phyloP scores from a whole-genome alignment of 2,888 invertebrate genomes.

The Trichopria drosophilae region DNA sequence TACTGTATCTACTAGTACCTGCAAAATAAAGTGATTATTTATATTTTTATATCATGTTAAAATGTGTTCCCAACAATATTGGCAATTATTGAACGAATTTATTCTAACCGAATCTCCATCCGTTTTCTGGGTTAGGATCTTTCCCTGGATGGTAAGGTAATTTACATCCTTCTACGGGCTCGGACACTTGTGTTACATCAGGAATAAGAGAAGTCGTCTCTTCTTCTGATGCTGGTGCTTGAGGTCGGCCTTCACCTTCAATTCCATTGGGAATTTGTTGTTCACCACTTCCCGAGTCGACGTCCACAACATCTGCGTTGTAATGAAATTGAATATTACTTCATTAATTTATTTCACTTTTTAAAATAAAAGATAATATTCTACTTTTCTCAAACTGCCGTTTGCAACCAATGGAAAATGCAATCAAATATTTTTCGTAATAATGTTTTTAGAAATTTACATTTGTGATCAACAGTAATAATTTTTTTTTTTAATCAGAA shows the following conservation, averaged over 20 bases:
- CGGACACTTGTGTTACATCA: too few species aligned
- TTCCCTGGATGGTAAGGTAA: constrained; percentile 62
- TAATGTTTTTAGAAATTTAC: too few species aligned
- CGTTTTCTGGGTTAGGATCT: constrained; percentile 62
- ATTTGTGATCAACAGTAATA: too few species aligned
- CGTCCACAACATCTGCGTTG: constrained; percentile 33
- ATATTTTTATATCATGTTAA: constrained; percentile 2
- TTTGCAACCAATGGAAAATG: too few species aligned
- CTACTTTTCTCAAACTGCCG: too few species aligned
- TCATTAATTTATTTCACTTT: too few species aligned
- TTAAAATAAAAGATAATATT: not conserved
- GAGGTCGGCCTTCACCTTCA: constrained; percentile 12
- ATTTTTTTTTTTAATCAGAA: too few species aligned
- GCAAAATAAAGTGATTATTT: constrained; percentile 30
- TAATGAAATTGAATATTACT: too few species aligned
- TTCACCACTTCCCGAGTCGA: constrained; percentile 30
- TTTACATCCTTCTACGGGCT: constrained; percentile 57
- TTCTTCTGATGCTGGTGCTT: constrained; percentile 53
- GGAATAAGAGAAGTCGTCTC: too few species aligned
- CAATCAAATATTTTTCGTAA: too few species aligned
- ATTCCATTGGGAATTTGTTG: too few species aligned
- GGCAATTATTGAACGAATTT: constrained; percentile 5
- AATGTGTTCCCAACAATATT: constrained; percentile 9
- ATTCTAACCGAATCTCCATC: constrained; percentile 67
- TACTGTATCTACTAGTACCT: constrained; percentile 71